Evolutionary conservation across 2,113 vertebrate genomes (phyloP).

Genomic region (Sinocyclocheilus rhinocerous): DNA sequence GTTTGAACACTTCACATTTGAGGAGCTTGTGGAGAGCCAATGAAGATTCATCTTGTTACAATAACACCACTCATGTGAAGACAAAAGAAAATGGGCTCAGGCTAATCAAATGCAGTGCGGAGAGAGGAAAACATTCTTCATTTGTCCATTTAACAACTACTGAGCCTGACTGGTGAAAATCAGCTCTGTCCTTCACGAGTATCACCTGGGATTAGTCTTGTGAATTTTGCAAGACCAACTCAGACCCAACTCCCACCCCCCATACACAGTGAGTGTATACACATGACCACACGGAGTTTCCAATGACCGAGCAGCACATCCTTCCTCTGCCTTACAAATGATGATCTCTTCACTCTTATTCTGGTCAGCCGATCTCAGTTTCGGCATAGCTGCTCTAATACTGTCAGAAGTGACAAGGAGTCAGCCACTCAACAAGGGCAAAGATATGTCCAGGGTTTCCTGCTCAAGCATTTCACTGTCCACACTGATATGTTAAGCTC

Average conservation of each 20-base stretch:
- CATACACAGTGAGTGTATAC: neutral
- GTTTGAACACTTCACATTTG: neutral
- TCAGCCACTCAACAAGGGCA: too few relatives aligned
- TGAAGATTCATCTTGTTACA: conserved; percentile 22
- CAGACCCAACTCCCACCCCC: neutral
- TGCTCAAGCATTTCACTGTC: too few relatives aligned
- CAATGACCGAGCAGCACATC: too few relatives aligned
- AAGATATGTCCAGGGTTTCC: too few relatives aligned
- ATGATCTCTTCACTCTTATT: too few relatives aligned
- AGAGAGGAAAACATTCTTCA: neutral
- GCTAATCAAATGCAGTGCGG: neutral
- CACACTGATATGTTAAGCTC: too few relatives aligned
- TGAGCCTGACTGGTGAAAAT: too few relatives aligned
- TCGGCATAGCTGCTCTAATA: too few relatives aligned
- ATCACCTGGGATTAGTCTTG: neutral
- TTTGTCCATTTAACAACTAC: neutral
- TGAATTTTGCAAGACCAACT: neutral
- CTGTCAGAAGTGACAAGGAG: too few relatives aligned
- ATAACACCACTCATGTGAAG: conserved; percentile 23
- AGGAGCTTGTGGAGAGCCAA: conserved; percentile 5
- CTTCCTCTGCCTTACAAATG: too few relatives aligned
- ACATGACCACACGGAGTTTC: too few relatives aligned
- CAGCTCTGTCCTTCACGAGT: neutral
- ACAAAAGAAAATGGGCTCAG: neutral
- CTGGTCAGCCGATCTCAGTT: too few relatives aligned